Evolutionary conservation across 2,113 vertebrate genomes (phyloP).

Genomic region (Macrotis lagotis): DNA sequence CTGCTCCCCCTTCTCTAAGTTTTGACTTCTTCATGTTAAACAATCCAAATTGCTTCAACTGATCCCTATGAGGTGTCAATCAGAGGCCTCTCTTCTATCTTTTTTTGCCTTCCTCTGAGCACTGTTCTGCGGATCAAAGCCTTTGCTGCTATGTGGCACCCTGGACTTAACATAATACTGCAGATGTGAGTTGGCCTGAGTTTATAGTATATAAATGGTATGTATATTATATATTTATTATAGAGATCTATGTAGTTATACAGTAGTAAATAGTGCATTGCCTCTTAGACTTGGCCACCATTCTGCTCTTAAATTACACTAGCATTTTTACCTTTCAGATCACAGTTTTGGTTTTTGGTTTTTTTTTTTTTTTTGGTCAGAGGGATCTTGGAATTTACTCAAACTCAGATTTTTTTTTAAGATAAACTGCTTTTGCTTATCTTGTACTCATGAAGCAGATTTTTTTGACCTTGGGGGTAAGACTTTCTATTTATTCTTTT

Average conservation of each 20-base stretch:
- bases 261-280: too few relatives aligned
- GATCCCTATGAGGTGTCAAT: not conserved
- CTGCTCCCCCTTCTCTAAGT: not conserved
- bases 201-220: too few relatives aligned
- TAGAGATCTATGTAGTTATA: too few relatives aligned
- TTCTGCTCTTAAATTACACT: not conserved
- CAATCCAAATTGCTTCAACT: not conserved
- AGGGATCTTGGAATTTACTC: not conserved
- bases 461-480: not conserved
- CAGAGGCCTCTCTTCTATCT: not conserved
- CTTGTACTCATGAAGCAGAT: not conserved
- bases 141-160: not conserved
- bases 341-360: not conserved
- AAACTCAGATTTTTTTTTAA: not conserved
- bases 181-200: not conserved
- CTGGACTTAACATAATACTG: not conserved
- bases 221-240: too few relatives aligned
- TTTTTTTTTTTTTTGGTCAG: not conserved
- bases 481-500: not conserved
- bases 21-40: not conserved
- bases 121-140: not conserved
- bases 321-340: not conserved
- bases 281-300: not conserved
- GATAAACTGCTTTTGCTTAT: not conserved
- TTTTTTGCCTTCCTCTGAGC: not conserved